Base-by-base conservation (phyloP, 2,113 vertebrate genomes). In the Calidris pygmaea region DNA sequence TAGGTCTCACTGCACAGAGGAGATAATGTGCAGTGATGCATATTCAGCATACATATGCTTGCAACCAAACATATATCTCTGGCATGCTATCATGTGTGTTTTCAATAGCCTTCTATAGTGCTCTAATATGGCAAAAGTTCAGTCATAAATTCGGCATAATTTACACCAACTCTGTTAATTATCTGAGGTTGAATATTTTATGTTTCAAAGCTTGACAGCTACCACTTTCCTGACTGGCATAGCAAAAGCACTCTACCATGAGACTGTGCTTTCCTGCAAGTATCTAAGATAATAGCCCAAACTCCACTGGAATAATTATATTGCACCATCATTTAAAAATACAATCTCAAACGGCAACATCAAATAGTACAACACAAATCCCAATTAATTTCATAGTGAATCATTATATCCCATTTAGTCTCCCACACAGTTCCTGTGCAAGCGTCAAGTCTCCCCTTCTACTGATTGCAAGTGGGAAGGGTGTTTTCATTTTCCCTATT, bases 31-130 rank as follows among this genome's bases (percentile, higher is more conserved):
- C 15, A 50, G 39, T 41, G 11, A 35, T 56, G 12, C 3, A 2
- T 17, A 35, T 41, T 34, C 39, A 89, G 45, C 39, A 35, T 16
- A 26, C 2, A 27, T 27, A 60, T 7, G 4, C 27, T 11, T 10
- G 6, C 7, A 71, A 18, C 4, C 9, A 56, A 65, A 50, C 17
- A 34, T 43, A 6, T 21, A 14, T 30, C 11, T 85, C n/a, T 20
- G 9, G 5, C n/a, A 48, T 32, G 9, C 2, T 19, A 12, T 7
- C 1, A 1, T 32, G 11, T 37, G 13, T 43, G 5, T 65, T 88
- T 76, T 55, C 47, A 50, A 62, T 58, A 56, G 8, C 5, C 12
- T 74, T 30, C 47, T n/a, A 5, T 7, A 37, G 22, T 43, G 26
- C 17, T 82, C 10, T 50, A 58, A 39, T 72, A 27, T 55, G 22